Base-by-base conservation (phyloP, 1,140 invertebrate genomes). In the Anastrepha obliqua region DNA sequence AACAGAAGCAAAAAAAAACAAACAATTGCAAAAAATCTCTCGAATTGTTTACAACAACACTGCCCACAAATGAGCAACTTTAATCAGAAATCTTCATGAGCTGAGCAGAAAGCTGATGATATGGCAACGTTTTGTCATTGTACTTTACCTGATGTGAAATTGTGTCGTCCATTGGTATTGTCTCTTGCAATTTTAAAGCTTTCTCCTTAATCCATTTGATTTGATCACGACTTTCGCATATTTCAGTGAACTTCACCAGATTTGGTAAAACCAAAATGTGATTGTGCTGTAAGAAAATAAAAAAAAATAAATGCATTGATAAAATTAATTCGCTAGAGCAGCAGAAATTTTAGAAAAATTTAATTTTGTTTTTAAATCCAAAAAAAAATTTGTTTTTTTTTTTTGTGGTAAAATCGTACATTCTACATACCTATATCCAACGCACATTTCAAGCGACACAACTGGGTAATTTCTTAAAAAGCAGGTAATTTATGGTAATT, bases 221-320 rank as follows among this genome's bases (percentile, higher is more conserved):
- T 89, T 93, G 93, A 89, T 93, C 93, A 88, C 91, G 91, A 89
- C 91, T 93, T 86, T 93, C 93, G 87, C 92, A 93, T 78, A 93
- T 91, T 89, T 93, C 93, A 62, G 90, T 90, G 67, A 93, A 93
- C 88, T 93, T 93, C 29, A 93, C 89, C 86, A 93, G 87, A 90
- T 93, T 91, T 60, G 93, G 93, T 67, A 93, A 86, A 74, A 92
- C 91, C 51, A 93, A 88, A 5, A 92, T 89, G 88, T 91, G 90
- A 89, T 93, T 93, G 44, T 90, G 87, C 92, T 93, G 89, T 65
- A 88, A 67, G 15, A n/a, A 44, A 86, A 51, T 58, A 88, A 59
- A 20, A 81, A 20, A 47, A 13, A 62, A n/a, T 5, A 62, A 11
- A 55, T 55, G 51, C 11, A 55, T 8, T 11, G 11, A 55, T 55